Evolutionary conservation across 2,113 vertebrate species (phyloP).

Genomic region (Ceyx melanurus): DNA sequence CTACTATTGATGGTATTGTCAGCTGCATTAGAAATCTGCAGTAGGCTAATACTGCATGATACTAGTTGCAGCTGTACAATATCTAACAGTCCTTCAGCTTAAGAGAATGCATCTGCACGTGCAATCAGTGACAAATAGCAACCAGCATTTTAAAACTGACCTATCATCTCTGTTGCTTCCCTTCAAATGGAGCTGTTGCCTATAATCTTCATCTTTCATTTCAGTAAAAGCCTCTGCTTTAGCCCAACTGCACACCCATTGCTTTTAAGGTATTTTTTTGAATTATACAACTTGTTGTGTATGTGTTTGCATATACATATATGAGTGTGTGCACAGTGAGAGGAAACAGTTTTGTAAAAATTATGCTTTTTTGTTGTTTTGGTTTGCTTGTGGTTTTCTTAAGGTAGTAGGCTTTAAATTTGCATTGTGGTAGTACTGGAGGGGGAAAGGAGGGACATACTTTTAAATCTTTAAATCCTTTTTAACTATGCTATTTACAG

Average conservation of each 20-base stretch:
- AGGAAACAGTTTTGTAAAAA: conserved; percentile 21
- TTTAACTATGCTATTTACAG: conserved; percentile 14
- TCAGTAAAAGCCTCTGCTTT: conserved; percentile 67
- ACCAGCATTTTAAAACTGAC: conserved; percentile 65
- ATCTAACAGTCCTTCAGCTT: conserved; percentile 41
- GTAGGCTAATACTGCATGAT: conserved; percentile 16
- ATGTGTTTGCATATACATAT: background rate
- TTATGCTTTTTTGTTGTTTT: background rate
- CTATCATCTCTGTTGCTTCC: conserved; percentile 70
- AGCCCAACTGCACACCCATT: conserved; percentile 29
- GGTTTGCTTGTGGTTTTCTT: background rate
- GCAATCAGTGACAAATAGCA: conserved; percentile 68
- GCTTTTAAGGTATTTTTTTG: conserved; percentile 63
- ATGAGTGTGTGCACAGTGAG: background rate
- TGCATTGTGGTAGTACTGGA: conserved; percentile 14
- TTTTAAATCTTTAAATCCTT: background rate
- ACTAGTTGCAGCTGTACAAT: conserved; percentile 54
- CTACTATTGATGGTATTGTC: conserved; percentile 64
- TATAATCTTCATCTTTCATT: conserved; percentile 67
- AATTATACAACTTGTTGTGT: conserved; percentile 47
- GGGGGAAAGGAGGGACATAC: background rate
- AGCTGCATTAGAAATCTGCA: conserved; percentile 58
- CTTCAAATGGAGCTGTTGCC: conserved; percentile 67
- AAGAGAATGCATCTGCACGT: conserved; percentile 65
- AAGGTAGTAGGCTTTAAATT: conserved; percentile 22